phyloP scores from a whole-genome alignment of 2,113 vertebrate species.

The Xiphias gladius region DNA sequence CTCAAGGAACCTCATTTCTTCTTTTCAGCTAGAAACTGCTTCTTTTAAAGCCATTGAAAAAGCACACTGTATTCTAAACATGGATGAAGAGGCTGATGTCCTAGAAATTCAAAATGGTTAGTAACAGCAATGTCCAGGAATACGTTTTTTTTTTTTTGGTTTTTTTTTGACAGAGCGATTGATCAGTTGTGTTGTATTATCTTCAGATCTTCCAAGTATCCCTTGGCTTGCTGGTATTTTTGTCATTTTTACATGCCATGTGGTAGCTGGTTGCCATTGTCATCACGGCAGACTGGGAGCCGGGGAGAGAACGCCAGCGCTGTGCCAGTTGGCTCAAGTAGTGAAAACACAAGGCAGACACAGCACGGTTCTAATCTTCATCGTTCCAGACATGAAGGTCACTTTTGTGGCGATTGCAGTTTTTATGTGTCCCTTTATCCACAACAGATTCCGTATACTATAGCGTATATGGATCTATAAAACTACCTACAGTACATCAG shows the following conservation, averaged over 20 bases:
- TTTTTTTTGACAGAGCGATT: conserved; percentile 26
- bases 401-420: conserved; percentile 70
- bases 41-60: conserved; percentile 42
- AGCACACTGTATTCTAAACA: conserved; percentile 25
- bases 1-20: conserved; percentile 51
- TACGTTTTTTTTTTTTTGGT: too few relatives aligned
- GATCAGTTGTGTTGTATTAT: conserved; percentile 64
- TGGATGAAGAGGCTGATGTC: conserved; percentile 23
- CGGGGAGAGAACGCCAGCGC: conserved; percentile 71
- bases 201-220: conserved; percentile 64
- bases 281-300: conserved; percentile 82
- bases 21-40: conserved; percentile 33
- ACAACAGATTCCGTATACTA: conserved; percentile 44
- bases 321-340: conserved; percentile 84
- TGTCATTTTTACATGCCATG: conserved; percentile 80
- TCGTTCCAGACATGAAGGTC: conserved; percentile 82
- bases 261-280: conserved; percentile 81
- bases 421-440: conserved; percentile 67
- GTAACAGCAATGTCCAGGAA: conserved; percentile 4
- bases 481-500: not conserved
- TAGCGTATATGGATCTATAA: conserved; percentile 19
- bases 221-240: conserved; percentile 76
- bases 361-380: conserved; percentile 83
- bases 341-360: conserved; percentile 85
- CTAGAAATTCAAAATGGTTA: conserved; percentile 36